Percentiles rank a stretch among this genome's conserved stretches.
Evolutionary conservation across 2,888 invertebrate species (phyloP).

Genomic region (Temnothorax ravouxi): DNA sequence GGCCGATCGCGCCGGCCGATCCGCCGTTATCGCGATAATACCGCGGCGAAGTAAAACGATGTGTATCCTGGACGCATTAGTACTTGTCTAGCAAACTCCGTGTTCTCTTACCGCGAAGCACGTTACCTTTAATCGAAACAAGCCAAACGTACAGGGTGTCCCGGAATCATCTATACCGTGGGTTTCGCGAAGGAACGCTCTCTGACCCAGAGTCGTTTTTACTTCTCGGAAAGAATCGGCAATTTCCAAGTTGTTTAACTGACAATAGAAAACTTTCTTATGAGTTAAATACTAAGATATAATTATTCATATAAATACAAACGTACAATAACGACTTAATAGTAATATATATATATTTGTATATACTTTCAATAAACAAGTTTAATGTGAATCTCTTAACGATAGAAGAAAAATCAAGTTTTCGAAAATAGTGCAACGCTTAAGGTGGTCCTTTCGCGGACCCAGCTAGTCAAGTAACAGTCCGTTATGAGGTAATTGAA

Average conservation of each 20-base stretch:
- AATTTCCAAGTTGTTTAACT: neutral
- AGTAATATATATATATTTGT: neutral
- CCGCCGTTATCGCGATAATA: conserved; percentile 13
- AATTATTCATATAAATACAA: neutral
- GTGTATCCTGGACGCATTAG: conserved; percentile 10
- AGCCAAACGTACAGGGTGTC: conserved; percentile 15
- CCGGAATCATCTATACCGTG: neutral
- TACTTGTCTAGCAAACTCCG: conserved; percentile 16
- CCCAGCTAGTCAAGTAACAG: no score
- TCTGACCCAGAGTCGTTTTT: neutral
- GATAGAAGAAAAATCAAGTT: neutral
- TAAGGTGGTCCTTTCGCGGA: no score
- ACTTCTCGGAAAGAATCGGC: neutral
- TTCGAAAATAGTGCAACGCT: neutral
- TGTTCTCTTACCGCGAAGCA: conserved; percentile 19
- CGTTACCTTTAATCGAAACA: conserved; percentile 17
- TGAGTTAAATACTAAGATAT: neutral
- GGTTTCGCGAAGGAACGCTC: neutral
- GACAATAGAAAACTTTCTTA: neutral
- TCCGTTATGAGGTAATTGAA: no score
- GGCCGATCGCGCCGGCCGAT: conserved; percentile 23
- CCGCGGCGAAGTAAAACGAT: conserved; percentile 13
- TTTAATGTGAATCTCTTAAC: neutral
- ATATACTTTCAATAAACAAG: neutral
- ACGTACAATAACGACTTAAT: neutral